Conservation (phyloP, 2,113 vertebrate species). For the Sinocyclocheilus anshuiensis region DNA sequence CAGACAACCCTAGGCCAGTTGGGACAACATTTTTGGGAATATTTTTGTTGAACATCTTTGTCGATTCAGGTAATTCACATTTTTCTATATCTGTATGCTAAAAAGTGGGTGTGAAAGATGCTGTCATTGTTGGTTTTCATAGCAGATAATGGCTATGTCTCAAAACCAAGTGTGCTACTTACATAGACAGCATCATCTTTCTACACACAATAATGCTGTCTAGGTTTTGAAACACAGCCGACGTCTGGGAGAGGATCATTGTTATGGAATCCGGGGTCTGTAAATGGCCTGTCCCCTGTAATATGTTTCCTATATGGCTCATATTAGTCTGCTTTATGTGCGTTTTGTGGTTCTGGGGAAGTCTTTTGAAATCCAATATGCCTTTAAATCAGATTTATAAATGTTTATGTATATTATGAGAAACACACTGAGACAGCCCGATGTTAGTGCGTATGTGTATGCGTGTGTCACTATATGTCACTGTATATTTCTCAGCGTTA, state of each 20-base stretch:
- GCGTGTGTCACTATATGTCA: conserved; percentile 58
- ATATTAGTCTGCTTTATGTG: conserved; percentile 72
- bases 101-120: neutral
- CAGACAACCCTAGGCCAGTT: neutral
- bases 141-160: neutral
- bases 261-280: conserved; percentile 32
- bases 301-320: conserved; percentile 73
- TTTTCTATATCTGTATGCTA: neutral
- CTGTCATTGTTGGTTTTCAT: neutral
- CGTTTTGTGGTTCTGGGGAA: conserved; percentile 63
- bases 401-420: conserved; percentile 83
- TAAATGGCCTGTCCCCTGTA: conserved; percentile 46
- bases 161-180: neutral
- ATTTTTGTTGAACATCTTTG: neutral
- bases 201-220: neutral
- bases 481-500: conserved; percentile 55
- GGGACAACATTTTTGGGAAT: neutral
- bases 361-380: conserved; percentile 81
- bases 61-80: neutral
- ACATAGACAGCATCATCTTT: neutral
- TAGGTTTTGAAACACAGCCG: neutral
- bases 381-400: conserved; percentile 83
- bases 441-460: conserved; percentile 46
- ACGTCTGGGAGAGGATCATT: neutral
- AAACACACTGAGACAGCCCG: conserved; percentile 69